Evolutionary conservation across 2,888 invertebrate genomes (phyloP), one percentile per base, ranked within the genome.

Genomic region (Heteropelma amictum): DNA sequence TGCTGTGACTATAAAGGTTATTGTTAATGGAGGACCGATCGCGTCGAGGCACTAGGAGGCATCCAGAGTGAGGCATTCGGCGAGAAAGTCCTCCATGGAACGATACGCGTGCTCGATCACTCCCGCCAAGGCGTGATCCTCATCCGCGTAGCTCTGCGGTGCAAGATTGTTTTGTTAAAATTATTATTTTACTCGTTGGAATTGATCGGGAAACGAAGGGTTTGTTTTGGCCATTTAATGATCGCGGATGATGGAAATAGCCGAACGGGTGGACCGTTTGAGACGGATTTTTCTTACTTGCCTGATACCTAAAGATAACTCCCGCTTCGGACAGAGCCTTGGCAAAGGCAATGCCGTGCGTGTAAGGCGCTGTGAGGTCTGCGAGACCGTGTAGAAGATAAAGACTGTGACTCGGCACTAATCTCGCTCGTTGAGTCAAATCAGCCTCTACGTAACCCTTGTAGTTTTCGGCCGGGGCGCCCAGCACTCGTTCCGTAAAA

Each of bases 401-500:
- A 85, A 97, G 93, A 81, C 96, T 95, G 86, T 96, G 95, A 81
- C 95, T 93, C 77, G 96, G 96, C 86, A 98, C 97, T 89, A 97
- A 94, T 84, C 94, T 93, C 63, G 97, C 97, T 79, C 96, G 93
- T 88, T 95, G 95, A 56, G 97, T 95, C 80, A 98, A 95, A 90
- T 97, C 97, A 40, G 97, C 96, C 88, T 97, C 97, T 82, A 96
- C 97, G 90, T 97, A 97, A 65, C 96, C 95, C 86, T 95, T 94
- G 90, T 94, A 94, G 90, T 98, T 96, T 86, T 97, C 96, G 28
- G 93, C 93, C 65, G 97, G 97, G 80, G 94, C 91, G 38, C 98
- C 98, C 84, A 98, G 93, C 83, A 97, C 95, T 75, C 97, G 93
- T 91, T 98, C 98, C 92, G 98, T 97, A 88, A 98, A 98, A 3